These are phyloP conservation scores for Hemicrepidius hirtus DNA, from an alignment of 2,888 invertebrate species.

Conservation along the genomic window DNA sequence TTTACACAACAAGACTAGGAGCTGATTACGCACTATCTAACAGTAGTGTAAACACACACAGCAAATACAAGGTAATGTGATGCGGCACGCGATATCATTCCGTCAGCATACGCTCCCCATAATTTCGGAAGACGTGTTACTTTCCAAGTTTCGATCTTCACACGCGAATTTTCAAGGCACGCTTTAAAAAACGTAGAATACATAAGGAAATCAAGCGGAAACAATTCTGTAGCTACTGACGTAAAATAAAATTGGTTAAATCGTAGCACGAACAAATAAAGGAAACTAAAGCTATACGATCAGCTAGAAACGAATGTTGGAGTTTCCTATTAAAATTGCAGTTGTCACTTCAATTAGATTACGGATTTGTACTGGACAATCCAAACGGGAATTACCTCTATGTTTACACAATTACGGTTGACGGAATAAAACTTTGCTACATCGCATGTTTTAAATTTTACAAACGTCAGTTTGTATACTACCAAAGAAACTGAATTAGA, in stretches of 20 bases:
- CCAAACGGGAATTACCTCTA: not conserved
- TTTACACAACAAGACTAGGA: conserved; percentile 57
- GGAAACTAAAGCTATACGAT: conserved; percentile 6
- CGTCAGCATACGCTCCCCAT: conserved; percentile 54
- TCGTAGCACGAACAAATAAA: conserved; percentile 26
- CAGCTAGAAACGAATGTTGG: not conserved
- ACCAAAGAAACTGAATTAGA: too few species aligned
- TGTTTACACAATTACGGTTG: not conserved
- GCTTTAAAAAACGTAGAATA: conserved; percentile 25
- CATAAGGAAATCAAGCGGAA: conserved; percentile 32
- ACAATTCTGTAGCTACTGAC: conserved; percentile 17
- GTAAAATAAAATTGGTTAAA: conserved; percentile 30
- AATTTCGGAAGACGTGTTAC: conserved; percentile 49
- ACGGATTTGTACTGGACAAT: conserved; percentile 4
- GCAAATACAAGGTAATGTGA: conserved; percentile 61
- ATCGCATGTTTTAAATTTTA: too few species aligned
- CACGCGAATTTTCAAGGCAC: conserved; percentile 38
- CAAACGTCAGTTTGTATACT: too few species aligned
- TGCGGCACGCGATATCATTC: conserved; percentile 62
- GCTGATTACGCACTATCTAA: conserved; percentile 62
- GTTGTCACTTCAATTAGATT: conserved; percentile 27
- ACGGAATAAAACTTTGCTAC: not conserved
- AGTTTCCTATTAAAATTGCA: conserved; percentile 21
- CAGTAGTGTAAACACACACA: conserved; percentile 60
- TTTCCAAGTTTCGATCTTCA: conserved; percentile 33